These are phyloP conservation scores for Mallotus villosus DNA, from an alignment of 2,797 vertebrate species.

Conservation along the genomic window DNA sequence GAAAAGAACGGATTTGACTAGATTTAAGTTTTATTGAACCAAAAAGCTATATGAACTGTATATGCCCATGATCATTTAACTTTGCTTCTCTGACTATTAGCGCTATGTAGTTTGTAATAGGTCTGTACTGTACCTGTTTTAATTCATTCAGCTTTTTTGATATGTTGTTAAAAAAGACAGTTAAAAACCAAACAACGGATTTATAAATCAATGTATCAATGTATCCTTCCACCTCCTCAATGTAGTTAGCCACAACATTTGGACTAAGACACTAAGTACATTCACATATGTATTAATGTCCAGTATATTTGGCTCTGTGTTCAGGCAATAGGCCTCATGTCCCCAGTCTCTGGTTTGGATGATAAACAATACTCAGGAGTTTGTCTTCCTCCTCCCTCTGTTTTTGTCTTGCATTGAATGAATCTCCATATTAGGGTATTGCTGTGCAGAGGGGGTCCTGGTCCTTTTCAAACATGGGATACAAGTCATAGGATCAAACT, in stretches of 20 bases:
- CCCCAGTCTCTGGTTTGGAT: background rate
- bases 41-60: too few relatives aligned
- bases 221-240: background rate
- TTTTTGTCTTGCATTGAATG: background rate
- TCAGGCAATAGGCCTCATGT: too few relatives aligned
- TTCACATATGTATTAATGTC: background rate
- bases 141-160: background rate
- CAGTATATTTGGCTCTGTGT: background rate
- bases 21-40: too few relatives aligned
- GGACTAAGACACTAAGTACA: background rate
- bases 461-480: background rate
- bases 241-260: background rate
- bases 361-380: background rate
- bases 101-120: too few relatives aligned
- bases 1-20: too few relatives aligned
- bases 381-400: background rate
- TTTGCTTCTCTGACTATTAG: too few relatives aligned
- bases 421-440: constrained; percentile 4
- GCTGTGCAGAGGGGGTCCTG: background rate
- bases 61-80: too few relatives aligned
- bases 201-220: too few relatives aligned
- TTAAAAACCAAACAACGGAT: too few relatives aligned
- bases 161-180: background rate
- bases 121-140: background rate
- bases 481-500: constrained; percentile 1